Conservation (phyloP, 1,140 invertebrate genomes). For the Calephelis virginiensis region DNA sequence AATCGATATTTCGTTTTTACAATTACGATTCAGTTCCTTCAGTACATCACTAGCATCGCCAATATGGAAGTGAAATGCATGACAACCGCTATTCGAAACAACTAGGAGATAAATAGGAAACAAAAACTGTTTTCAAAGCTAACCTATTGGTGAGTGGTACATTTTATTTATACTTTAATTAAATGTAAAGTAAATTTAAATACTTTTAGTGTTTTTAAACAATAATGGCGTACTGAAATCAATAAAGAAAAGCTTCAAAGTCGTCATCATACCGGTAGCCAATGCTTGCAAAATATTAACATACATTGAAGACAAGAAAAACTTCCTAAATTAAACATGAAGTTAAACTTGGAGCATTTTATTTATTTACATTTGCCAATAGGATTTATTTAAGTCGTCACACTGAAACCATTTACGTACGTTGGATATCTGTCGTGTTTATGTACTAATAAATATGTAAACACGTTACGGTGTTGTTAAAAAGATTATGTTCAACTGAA, state of each 20-base stretch:
- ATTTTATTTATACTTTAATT: constrained; percentile 14
- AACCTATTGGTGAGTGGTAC: constrained; percentile 54
- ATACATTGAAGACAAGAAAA: constrained; percentile 23
- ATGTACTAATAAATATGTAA: no score
- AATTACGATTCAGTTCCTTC: constrained; percentile 21
- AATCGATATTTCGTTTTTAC: background rate
- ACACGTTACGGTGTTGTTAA: no score
- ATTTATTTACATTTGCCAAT: constrained; percentile 27
- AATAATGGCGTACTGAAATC: constrained; percentile 29
- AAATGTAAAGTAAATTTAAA: constrained; percentile 9
- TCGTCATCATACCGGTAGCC: constrained; percentile 40
- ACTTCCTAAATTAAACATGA: constrained; percentile 36
- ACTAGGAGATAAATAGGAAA: constrained; percentile 70
- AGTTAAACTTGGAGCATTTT: constrained; percentile 29
- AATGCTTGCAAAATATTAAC: constrained; percentile 16
- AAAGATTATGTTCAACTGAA: no score
- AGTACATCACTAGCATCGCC: constrained; percentile 50
- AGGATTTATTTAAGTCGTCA: constrained; percentile 6
- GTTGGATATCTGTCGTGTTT: no score
- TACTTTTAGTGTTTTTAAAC: constrained; percentile 17
- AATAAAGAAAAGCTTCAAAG: constrained; percentile 33
- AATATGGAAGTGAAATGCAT: constrained; percentile 73
- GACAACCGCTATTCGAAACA: constrained; percentile 64
- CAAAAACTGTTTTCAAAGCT: constrained; percentile 50
- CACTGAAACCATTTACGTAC: no score